phyloP scores from a whole-genome alignment of 1,140 invertebrate species.

The Coboldia fuscipes region DNA sequence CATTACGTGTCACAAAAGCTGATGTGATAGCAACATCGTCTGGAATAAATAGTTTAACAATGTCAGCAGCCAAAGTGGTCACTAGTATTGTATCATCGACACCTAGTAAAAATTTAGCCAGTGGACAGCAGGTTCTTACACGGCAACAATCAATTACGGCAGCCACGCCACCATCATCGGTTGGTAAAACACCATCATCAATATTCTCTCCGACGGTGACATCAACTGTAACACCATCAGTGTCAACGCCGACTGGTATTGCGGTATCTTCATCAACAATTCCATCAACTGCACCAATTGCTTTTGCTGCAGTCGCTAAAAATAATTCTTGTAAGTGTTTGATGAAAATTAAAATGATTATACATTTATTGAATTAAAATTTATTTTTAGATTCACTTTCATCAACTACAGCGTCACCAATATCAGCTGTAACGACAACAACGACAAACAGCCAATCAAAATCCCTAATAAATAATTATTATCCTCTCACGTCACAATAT shows the following conservation, averaged over 20 bases:
- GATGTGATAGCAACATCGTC: constrained; percentile 6
- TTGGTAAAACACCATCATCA: constrained; percentile 3
- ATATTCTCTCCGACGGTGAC: not conserved
- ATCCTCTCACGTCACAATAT: too few species aligned
- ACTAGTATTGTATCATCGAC: constrained; percentile 14
- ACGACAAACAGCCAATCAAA: too few species aligned
- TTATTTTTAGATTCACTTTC: constrained; percentile 1
- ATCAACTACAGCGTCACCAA: constrained; percentile 7
- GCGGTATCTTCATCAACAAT: constrained; percentile 3
- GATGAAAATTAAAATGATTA: not conserved
- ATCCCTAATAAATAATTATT: too few species aligned
- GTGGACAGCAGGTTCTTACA: too few species aligned
- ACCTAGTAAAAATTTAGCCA: constrained; percentile 17
- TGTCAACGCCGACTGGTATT: constrained; percentile 2
- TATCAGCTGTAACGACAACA: constrained; percentile 4
- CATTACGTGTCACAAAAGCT: constrained; percentile 34
- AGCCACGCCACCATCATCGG: constrained; percentile 5
- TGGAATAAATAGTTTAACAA: constrained; percentile 5
- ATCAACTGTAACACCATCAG: not conserved
- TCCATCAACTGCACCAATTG: constrained; percentile 15
- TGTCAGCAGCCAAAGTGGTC: not conserved
- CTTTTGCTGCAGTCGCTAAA: constrained; percentile 22
- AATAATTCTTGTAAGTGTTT: constrained; percentile 19
- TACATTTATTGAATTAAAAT: not conserved
- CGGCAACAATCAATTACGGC: constrained; percentile 3